phyloP scores from a whole-genome alignment of 2,888 invertebrate genomes.

The Chymomyza procnemis region DNA sequence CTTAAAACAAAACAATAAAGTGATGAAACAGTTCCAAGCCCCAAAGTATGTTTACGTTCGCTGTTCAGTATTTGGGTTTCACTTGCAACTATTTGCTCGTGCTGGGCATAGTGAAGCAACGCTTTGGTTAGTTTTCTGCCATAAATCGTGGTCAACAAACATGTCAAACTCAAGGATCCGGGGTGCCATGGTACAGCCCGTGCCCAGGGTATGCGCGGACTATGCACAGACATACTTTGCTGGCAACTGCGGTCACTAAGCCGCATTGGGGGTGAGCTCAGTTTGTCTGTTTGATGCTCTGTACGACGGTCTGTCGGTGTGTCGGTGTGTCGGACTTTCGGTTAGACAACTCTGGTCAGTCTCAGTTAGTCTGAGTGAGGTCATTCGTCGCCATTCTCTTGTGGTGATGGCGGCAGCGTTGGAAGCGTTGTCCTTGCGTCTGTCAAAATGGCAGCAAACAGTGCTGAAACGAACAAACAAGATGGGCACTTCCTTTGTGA shows the following conservation, averaged over 20 bases:
- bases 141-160: constrained; percentile 30
- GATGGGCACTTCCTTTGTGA: constrained; percentile 16
- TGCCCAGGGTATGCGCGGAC: background rate
- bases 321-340: constrained; percentile 5
- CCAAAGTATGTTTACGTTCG: constrained; percentile 4
- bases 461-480: constrained; percentile 15
- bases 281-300: background rate
- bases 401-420: background rate
- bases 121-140: constrained; percentile 20
- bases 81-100: constrained; percentile 4
- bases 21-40: background rate
- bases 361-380: constrained; percentile 7
- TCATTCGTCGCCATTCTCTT: constrained; percentile 15
- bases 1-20: background rate
- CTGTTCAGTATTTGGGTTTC: background rate
- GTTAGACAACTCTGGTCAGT: background rate
- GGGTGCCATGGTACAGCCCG: background rate
- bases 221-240: background rate
- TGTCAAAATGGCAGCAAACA: constrained; percentile 16
- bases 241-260: constrained; percentile 4
- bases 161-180: constrained; percentile 24
- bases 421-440: constrained; percentile 11
- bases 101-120: constrained; percentile 13
- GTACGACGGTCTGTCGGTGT: background rate
- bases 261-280: constrained; percentile 1